These are phyloP conservation scores for Volucella inanis DNA, from an alignment of 2,888 invertebrate species.

Conservation along the genomic window DNA sequence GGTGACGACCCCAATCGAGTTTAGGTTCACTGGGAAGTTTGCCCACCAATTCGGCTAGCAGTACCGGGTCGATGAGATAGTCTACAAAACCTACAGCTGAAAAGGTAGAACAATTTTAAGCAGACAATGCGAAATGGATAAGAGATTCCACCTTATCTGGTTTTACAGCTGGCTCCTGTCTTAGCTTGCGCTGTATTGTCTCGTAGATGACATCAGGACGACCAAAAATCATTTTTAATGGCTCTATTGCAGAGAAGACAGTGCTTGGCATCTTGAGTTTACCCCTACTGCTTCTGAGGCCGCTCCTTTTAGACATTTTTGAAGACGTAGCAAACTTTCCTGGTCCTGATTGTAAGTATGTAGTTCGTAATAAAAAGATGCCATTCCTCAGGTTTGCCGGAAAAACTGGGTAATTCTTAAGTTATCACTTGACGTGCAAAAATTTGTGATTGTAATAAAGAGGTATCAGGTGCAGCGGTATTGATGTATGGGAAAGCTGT, in stretches of 20 bases:
- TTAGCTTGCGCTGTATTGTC: constrained; percentile 25
- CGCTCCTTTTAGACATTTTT: constrained; percentile 56
- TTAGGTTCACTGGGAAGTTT: constrained; percentile 59
- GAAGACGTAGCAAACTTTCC: constrained; percentile 54
- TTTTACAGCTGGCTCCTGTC: too few relatives aligned
- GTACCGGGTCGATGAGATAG: constrained; percentile 46
- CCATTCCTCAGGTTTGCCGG: too few relatives aligned
- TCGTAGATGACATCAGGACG: constrained; percentile 50
- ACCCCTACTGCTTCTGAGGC: constrained; percentile 52
- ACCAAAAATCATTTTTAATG: constrained; percentile 58
- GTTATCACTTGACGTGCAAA: too few relatives aligned
- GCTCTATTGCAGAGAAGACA: constrained; percentile 50
- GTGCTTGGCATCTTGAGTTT: constrained; percentile 62
- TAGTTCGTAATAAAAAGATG: too few relatives aligned
- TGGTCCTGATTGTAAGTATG: too few relatives aligned
- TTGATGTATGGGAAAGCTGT: too few relatives aligned
- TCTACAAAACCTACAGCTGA: constrained; percentile 32
- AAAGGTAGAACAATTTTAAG: constrained; percentile 43
- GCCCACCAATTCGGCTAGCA: constrained; percentile 42
- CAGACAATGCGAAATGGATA: too few relatives aligned
- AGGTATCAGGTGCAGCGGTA: too few relatives aligned
- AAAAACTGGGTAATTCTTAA: too few relatives aligned
- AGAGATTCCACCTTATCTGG: too few relatives aligned
- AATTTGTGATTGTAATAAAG: too few relatives aligned
- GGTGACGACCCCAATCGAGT: constrained; percentile 41